Conservation (phyloP, 2,797 vertebrate genomes). For the Sparus aurata region DNA sequence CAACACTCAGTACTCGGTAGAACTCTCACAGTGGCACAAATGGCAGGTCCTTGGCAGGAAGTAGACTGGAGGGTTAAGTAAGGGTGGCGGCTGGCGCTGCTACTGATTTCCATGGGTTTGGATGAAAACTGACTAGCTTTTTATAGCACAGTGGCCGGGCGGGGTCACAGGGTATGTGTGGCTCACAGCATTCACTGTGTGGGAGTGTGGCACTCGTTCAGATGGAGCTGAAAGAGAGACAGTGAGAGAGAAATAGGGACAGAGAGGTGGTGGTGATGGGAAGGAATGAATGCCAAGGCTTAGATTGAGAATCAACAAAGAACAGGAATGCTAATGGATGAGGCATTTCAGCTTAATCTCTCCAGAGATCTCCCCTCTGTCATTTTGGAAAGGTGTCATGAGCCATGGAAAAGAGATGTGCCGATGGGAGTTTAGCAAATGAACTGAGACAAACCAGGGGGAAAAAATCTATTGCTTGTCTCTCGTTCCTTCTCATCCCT, state of each 20-base stretch:
- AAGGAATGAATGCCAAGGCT: constrained; percentile 31
- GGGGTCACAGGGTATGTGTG: constrained; percentile 81
- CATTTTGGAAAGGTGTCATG: constrained; percentile 40
- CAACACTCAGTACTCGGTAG: constrained; percentile 53
- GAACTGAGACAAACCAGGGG: constrained; percentile 31
- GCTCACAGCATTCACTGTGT: constrained; percentile 75
- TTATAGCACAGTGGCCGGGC: constrained; percentile 78
- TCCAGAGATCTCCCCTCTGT: constrained; percentile 30
- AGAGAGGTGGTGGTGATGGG: constrained; percentile 36
- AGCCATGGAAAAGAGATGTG: constrained; percentile 18
- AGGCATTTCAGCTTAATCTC: constrained; percentile 26
- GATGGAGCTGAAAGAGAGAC: constrained; percentile 52
- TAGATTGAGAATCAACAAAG: constrained; percentile 39
- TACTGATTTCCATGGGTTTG: constrained; percentile 79
- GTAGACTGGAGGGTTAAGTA: constrained; percentile 68
- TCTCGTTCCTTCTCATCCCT: no score
- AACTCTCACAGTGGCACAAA: constrained; percentile 56
- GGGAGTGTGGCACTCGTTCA: constrained; percentile 70
- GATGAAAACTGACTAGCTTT: constrained; percentile 78
- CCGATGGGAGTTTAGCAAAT: constrained; percentile 45
- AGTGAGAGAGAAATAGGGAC: constrained; percentile 44
- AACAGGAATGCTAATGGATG: constrained; percentile 39
- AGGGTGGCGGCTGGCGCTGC: constrained; percentile 74
- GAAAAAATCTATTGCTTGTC: no score
- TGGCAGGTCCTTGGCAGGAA: constrained; percentile 68